A percentile compares a stretch with the other conserved stretches of the same genome.
phyloP scores from a whole-genome alignment of 2,113 vertebrate species.

The Tringa solitaria region DNA sequence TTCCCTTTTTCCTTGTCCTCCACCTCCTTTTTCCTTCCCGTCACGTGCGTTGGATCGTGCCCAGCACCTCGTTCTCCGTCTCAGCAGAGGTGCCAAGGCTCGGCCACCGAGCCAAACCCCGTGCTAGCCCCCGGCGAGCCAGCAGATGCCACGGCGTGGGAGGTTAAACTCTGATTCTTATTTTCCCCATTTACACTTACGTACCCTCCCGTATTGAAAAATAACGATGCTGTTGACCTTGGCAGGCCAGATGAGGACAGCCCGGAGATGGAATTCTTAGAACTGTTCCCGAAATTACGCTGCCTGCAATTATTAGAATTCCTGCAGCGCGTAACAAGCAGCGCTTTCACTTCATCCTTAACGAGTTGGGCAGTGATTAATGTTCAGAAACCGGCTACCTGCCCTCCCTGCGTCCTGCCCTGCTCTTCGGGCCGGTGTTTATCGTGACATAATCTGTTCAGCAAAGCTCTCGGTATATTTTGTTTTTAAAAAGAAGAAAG shows the following conservation, averaged over 20 bases:
- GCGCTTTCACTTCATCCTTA: background rate
- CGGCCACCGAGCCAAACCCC: background rate
- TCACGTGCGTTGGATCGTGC: background rate
- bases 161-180: background rate
- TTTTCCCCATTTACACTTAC: conserved; percentile 7
- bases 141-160: conserved; percentile 2
- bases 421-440: background rate
- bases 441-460: background rate
- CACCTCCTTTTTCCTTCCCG: background rate
- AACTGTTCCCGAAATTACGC: background rate
- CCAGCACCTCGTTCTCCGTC: background rate
- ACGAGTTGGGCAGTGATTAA: background rate
- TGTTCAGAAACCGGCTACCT: background rate
- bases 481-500: background rate
- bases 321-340: background rate
- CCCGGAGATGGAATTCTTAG: background rate
- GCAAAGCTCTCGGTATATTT: background rate
- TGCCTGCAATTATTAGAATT: background rate
- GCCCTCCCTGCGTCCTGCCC: background rate
- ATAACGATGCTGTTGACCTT: conserved; percentile 15
- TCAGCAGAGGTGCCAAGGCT: background rate
- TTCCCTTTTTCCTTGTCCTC: background rate
- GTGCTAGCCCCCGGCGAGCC: background rate
- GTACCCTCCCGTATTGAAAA: background rate
- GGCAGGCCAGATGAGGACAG: background rate